Evolutionary conservation across 2,888 invertebrate genomes (phyloP), one percentile per base, ranked within the genome.

Genomic region (Eristalis tenax): DNA sequence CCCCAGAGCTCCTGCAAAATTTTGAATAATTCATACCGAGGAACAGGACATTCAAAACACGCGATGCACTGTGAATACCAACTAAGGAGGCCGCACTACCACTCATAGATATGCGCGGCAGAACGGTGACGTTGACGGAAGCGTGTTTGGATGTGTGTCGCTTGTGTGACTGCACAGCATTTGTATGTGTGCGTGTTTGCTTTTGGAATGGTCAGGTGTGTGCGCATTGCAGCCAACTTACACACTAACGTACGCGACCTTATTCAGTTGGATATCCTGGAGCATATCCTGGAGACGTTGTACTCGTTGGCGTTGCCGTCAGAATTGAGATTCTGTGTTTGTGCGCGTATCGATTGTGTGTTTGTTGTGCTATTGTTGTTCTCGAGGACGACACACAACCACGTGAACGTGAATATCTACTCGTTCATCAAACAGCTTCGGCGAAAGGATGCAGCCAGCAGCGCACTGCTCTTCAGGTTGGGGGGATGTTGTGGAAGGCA

Each of bases 21-120:
- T 92, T 92, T 92, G 92, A 92, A 92, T 92, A 92, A 92, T 92
- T 92, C 93, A 92, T 92, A 92, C 91, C 91, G 91, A 91, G 90
- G 88, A 91, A 89, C 92, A 92, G 92, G 92, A 92, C 92, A 92
- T 92, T 92, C 91, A 91, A 92, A 92, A 91, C 92, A 92, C 91
- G 91, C 93, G 90, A 91, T 92, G 92, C 92, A 92, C 92, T 92
- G 90, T 91, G 91, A 92, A 92, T 92, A 91, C 90, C 89, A 92
- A 88, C 85, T 85, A 84, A 84, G 88, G 75, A 70, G 85, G 85
- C 77, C 85, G 85, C 85, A 87, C 87, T 69, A 79, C 64, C 71
- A 59, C 79, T 87, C 76, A 79, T 80, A 73, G 88, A 81, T 88
- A 78, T 85, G 85, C 84, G 84, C 81, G 86, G 89, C 80, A 78